A percentile compares a stretch with the other conserved stretches of the same genome.
Conservation (phyloP, 2,888 invertebrate species). For the Mamestra brassicae region DNA sequence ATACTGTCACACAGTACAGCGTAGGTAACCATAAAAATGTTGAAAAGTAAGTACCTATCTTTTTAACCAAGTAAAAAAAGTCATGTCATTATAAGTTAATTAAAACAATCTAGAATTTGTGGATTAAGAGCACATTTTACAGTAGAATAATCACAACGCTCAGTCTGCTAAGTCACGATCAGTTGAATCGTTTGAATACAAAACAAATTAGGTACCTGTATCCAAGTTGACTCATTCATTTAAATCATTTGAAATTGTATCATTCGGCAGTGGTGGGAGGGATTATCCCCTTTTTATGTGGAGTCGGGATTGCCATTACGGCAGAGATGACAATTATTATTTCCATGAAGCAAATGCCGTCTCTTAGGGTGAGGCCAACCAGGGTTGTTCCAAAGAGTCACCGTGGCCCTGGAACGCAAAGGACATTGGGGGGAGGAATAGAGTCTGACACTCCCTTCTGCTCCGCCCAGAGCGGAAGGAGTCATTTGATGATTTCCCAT, state of each 20-base stretch:
- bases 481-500: too few relatives aligned
- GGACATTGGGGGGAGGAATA: too few relatives aligned
- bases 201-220: conserved; percentile 7
- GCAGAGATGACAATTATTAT: not conserved
- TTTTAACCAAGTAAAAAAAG: not conserved
- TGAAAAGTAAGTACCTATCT: not conserved
- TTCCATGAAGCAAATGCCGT: not conserved
- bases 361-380: too few relatives aligned
- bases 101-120: conserved; percentile 28
- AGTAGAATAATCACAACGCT: conserved; percentile 39
- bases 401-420: too few relatives aligned
- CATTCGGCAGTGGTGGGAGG: not conserved
- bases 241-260: conserved; percentile 1
- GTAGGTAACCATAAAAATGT: conserved; percentile 2
- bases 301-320: not conserved
- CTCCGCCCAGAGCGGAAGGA: too few relatives aligned
- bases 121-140: conserved; percentile 31
- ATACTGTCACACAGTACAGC: conserved; percentile 33
- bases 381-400: too few relatives aligned
- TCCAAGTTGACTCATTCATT: conserved; percentile 18
- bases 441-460: too few relatives aligned
- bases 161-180: conserved; percentile 39
- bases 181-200: conserved; percentile 13
- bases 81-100: conserved; percentile 29
- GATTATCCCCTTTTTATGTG: not conserved